A percentile compares a stretch with the other conserved stretches of the same genome.
Evolutionary conservation across 2,113 vertebrate genomes (phyloP).

Genomic region (Girardinichthys multiradiatus): DNA sequence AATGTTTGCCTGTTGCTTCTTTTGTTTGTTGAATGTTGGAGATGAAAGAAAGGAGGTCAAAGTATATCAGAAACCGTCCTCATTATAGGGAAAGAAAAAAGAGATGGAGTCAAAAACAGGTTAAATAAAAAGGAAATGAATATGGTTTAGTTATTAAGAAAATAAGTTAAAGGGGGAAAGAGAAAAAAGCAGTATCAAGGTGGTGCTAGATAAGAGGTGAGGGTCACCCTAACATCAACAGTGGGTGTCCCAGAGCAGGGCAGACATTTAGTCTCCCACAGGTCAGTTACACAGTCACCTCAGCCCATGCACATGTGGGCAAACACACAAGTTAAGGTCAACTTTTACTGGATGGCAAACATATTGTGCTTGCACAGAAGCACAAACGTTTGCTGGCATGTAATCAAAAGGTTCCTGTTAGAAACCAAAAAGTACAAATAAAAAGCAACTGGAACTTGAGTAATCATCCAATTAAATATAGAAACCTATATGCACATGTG

Average conservation of each 20-base stretch:
- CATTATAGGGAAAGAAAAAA: background rate
- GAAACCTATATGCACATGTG: background rate
- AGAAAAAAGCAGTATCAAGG: background rate
- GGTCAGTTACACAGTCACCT: conserved; percentile 46
- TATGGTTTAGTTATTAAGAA: background rate
- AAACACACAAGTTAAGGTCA: background rate
- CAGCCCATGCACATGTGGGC: conserved; percentile 1
- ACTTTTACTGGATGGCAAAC: background rate
- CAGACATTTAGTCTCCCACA: conserved; percentile 49
- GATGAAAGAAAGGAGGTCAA: conserved; percentile 53
- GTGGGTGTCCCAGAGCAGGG: conserved; percentile 22
- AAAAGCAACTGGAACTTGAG: background rate
- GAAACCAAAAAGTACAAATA: conserved; percentile 12
- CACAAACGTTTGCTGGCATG: conserved; percentile 1
- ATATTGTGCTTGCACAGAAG: conserved; percentile 16
- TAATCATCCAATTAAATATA: too few relatives aligned
- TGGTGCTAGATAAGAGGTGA: conserved; percentile 21
- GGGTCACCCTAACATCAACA: conserved; percentile 58
- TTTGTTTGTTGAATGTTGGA: conserved; percentile 40
- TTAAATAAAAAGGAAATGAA: background rate
- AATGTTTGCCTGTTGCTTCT: conserved; percentile 58
- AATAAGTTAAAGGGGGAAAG: background rate
- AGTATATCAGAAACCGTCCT: conserved; percentile 47
- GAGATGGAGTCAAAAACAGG: background rate
- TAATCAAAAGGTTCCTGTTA: background rate